Base-by-base conservation (phyloP, 2,797 vertebrate genomes). In the Aulostomus chinensis region DNA sequence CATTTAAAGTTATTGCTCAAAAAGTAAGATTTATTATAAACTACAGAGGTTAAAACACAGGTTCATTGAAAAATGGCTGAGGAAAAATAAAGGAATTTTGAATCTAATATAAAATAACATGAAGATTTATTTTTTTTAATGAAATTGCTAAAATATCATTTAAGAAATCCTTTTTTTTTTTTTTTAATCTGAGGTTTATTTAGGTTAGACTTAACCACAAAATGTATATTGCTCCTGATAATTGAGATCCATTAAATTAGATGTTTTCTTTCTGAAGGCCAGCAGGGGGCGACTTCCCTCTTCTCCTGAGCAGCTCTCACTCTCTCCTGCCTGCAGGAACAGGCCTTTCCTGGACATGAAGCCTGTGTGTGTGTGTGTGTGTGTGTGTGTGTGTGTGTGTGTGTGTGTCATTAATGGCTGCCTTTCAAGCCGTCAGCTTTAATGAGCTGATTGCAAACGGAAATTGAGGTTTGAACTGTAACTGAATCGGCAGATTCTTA, bases 401-500 rank as follows among this genome's bases (percentile, higher is more conserved):
- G 31, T 29, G 43, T 33, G 29, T 49, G 55, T 76, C 72, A 68
- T 78, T 79, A 80, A 82, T 76, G 75, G 69, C 54, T 16, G 66
- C 65, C 70, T 66, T 68, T 81, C 73, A 76, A 76, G 64, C 68
- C 21, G 58, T 77, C 73, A 58, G 56, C 73, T 61, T 20, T 70
- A 84, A 86, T 52, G 52, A 81, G 71, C 65, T 59, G 68, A 81
- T 67, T 67, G 73, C 76, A 58, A 82, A 65, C 65, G 73, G 83
- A 84, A 79, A 80, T 76, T 43, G 74, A 81, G 73, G 54, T 77
- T 74, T 66, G 56, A 78, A 81, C 83, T 79, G 70, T 82, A 83
- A 88, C 76, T 35, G 81, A 84, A 87, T 81, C 67, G 79, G 74
- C 60, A 72, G 59, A 78, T 76, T 66, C 53, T 73, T 68, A 36